Conservation (phyloP, 2,797 vertebrate species). For the Myotis daubentonii region DNA sequence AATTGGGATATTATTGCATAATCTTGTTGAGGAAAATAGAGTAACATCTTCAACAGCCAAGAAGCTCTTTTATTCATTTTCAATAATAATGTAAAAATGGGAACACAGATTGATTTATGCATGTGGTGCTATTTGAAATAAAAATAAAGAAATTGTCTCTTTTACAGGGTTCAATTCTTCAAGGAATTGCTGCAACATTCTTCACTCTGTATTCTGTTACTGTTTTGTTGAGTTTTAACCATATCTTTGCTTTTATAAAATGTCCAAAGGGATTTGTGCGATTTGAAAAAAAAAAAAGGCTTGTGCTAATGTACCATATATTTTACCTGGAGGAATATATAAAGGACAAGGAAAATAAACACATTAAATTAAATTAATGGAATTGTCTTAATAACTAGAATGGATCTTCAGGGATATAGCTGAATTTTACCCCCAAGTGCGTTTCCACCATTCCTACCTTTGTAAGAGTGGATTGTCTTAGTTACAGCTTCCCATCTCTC, state of each 20-base stretch:
- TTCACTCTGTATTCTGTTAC: not conserved
- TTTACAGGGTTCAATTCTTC: conserved; percentile 40
- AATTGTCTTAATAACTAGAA: conserved; percentile 23
- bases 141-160: conserved; percentile 57
- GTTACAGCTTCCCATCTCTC: not conserved
- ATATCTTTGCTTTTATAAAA: conserved; percentile 49
- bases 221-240: conserved; percentile 64
- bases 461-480: not conserved
- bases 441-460: not conserved
- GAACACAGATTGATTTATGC: conserved; percentile 55
- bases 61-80: conserved; percentile 76
- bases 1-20: conserved; percentile 67
- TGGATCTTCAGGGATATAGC: not conserved
- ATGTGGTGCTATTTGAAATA: conserved; percentile 68
- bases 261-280: not conserved
- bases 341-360: conserved; percentile 54
- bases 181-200: conserved; percentile 17
- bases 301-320: conserved; percentile 35
- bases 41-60: conserved; percentile 67
- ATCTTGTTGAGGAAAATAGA: conserved; percentile 74
- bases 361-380: not conserved
- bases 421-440: not conserved
- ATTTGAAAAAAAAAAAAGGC: not conserved
- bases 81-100: conserved; percentile 71
- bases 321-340: conserved; percentile 5